phyloP scores from a whole-genome alignment of 2,797 vertebrate species.

The Mus caroli region DNA sequence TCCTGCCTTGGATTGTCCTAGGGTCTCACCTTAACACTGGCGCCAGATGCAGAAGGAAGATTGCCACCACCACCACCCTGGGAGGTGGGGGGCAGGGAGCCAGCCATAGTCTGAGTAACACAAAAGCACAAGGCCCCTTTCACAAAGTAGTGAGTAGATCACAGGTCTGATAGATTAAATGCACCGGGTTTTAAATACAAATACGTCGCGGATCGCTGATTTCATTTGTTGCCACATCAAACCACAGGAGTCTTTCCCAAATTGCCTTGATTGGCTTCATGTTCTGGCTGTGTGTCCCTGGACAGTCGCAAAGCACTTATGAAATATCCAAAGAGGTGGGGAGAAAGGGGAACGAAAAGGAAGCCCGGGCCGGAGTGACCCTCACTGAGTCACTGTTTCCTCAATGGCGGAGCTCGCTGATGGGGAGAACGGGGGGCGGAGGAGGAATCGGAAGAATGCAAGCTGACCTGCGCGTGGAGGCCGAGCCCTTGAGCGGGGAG shows the following conservation, averaged over 20 bases:
- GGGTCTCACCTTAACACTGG: slow-evolving; percentile 44
- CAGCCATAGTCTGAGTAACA: not conserved
- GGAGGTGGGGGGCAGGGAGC: not conserved
- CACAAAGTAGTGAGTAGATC: not conserved
- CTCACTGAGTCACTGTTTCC: slow-evolving; percentile 75
- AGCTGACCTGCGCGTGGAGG: not conserved
- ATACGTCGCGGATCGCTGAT: not conserved
- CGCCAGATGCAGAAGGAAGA: not conserved
- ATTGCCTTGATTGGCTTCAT: not conserved
- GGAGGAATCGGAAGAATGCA: not conserved
- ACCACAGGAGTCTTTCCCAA: slow-evolving; percentile 35
- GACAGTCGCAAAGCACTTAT: not conserved
- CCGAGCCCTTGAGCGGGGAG: not conserved
- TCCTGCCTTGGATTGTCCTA: not conserved
- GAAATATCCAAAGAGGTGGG: slow-evolving; percentile 56
- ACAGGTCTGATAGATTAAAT: not conserved
- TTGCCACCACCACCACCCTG: not conserved
- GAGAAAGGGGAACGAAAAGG: not conserved
- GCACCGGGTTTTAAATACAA: not conserved
- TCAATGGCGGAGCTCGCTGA: not conserved
- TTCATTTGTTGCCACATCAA: not conserved
- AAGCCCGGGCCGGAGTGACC: slow-evolving; percentile 17
- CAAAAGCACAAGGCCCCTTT: slow-evolving; percentile 6
- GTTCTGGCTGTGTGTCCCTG: not conserved
- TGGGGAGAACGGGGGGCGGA: not conserved